A percentile compares a stretch with the other conserved stretches of the same genome.
phyloP scores from a whole-genome alignment of 2,888 invertebrate species.

The Dryocosmus kuriphilus region DNA sequence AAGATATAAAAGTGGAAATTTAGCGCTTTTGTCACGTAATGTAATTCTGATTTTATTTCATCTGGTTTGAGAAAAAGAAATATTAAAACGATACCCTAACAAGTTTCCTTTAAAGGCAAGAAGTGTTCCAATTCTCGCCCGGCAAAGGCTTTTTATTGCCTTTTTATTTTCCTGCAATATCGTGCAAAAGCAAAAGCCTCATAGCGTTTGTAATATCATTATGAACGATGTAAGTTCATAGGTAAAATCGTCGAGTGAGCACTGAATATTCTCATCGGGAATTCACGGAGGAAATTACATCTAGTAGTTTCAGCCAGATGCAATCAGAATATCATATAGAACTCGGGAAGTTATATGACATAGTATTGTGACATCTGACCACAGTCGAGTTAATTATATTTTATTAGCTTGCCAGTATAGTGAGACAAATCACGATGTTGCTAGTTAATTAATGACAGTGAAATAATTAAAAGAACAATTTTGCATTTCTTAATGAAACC shows the following conservation, averaged over 20 bases:
- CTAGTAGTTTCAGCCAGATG: neutral
- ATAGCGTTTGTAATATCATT: constrained; percentile 12
- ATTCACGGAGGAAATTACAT: constrained; percentile 30
- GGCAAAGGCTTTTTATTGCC: neutral
- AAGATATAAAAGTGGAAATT: neutral
- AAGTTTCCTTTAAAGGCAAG: neutral
- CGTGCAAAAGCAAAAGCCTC: neutral
- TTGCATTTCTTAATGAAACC: neutral
- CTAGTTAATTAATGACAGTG: neutral
- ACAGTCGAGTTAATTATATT: neutral
- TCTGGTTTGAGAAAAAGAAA: neutral
- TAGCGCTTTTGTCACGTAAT: neutral
- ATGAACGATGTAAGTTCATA: constrained; percentile 12
- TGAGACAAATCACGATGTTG: neutral
- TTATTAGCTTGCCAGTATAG: neutral
- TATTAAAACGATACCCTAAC: neutral
- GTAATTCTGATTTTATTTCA: neutral
- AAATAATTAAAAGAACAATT: neutral
- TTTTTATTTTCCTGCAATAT: neutral
- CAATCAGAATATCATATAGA: constrained; percentile 24
- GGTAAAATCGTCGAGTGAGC: constrained; percentile 20
- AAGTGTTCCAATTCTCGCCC: neutral
- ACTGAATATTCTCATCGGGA: constrained; percentile 9
- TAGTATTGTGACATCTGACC: constrained; percentile 13
- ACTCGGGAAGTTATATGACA: constrained; percentile 7